Base-by-base conservation (phyloP, 2,113 vertebrate species). In the Bostrychus sinensis region DNA sequence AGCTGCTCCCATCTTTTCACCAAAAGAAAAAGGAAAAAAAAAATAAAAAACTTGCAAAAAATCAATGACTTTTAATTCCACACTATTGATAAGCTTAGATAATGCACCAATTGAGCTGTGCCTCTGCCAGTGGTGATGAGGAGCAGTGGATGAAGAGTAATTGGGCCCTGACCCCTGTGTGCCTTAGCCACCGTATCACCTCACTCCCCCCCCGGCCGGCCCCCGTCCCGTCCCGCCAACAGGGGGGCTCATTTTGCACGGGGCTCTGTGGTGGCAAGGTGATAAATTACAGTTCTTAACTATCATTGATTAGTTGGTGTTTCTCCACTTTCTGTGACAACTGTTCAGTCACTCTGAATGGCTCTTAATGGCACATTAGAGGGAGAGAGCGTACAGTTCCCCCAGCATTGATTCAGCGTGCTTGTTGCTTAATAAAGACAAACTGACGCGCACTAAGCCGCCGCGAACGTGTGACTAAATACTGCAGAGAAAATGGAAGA, bases 231-330 rank as follows among this genome's bases (percentile, higher is more conserved):
- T 78, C 63, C 70, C 51, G 67, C 72, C 59, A 70, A 68, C 56
- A 79, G 70, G 64, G 88, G 90, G 89, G 87, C 90, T 91, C 84
- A 88, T 92, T 89, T 89, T 88, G 88, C 90, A 93, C n/a, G 92
- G 75, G 63, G 70, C 93, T 94, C 93, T 91, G 93, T 90, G 90
- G 92, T 95, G 95, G 95, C 96, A 98, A 93, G 82, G 93, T 98
- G 96, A 98, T 98, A 94, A 98, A 99, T 98, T 96, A 96, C 94
- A 87, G 90, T 92, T 96, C 93, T 96, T 95, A 93, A 91, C 93
- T 93, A 94, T 91, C 97, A 99, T 95, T 95, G 95, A 99, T 99
- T 94, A 93, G 92, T 93, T 89, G 86, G 89, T 94, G 94, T 92
- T 98, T 92, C 93, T 93, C 91, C 91, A 93, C 93, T 94, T 94